Conservation (phyloP, 2,888 invertebrate genomes). For the Hyposoter didymator region DNA sequence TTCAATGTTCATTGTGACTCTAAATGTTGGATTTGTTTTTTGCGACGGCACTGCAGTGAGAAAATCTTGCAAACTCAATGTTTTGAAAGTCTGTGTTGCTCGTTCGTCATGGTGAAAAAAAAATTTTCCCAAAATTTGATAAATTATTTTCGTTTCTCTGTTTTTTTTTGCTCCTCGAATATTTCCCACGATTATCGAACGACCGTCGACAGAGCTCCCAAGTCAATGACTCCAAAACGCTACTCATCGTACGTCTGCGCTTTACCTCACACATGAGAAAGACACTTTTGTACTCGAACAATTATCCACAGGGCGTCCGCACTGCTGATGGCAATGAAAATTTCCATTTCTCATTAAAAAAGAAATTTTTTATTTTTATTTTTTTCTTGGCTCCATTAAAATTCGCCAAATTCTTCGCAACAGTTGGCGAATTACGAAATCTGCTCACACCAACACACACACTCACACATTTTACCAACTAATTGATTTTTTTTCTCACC, state of each 20-base stretch:
- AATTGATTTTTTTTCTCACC: slow-evolving; percentile 7
- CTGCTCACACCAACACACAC: slow-evolving; percentile 4
- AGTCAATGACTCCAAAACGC: slow-evolving; percentile 31
- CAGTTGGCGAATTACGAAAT: slow-evolving; percentile 32
- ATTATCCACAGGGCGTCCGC: slow-evolving; percentile 65
- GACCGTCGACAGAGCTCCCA: neutral
- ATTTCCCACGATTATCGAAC: neutral
- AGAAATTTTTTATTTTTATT: neutral
- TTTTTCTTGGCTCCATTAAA: neutral
- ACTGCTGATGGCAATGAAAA: slow-evolving; percentile 62
- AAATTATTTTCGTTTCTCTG: neutral
- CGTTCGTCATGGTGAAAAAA: slow-evolving; percentile 21
- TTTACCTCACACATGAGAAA: slow-evolving; percentile 17
- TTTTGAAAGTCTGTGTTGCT: slow-evolving; percentile 42
- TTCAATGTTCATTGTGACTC: slow-evolving; percentile 45
- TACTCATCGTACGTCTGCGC: slow-evolving; percentile 40
- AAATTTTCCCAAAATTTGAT: neutral
- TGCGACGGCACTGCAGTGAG: slow-evolving; percentile 13
- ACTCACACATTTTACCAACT: slow-evolving; percentile 13
- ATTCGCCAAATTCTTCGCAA: slow-evolving; percentile 9
- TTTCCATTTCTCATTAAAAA: slow-evolving; percentile 42
- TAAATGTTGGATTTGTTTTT: slow-evolving; percentile 28
- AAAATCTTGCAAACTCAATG: slow-evolving; percentile 41
- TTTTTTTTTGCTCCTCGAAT: neutral
- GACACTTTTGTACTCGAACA: slow-evolving; percentile 53